These are phyloP conservation scores for Antitype chi DNA, from an alignment of 2,888 invertebrate genomes.

Conservation along the genomic window DNA sequence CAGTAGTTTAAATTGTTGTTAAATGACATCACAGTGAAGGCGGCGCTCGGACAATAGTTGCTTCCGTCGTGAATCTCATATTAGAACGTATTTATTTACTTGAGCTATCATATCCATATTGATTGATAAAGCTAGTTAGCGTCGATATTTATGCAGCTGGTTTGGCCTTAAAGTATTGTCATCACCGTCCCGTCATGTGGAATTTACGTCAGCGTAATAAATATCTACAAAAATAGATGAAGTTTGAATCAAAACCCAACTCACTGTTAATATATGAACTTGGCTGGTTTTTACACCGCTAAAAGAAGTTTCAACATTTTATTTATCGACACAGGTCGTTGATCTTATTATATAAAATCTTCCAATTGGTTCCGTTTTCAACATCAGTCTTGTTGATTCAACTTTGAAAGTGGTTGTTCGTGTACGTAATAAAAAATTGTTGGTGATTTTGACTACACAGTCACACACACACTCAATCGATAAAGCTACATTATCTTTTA, in stretches of 20 bases:
- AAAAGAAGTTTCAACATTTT: constrained; percentile 20
- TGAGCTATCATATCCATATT: constrained; percentile 17
- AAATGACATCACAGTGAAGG: constrained; percentile 38
- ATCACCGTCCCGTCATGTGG: neutral
- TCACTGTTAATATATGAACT: constrained; percentile 11
- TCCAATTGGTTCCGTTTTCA: constrained; percentile 47
- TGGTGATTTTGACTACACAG: constrained; percentile 12
- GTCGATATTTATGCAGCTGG: constrained; percentile 6
- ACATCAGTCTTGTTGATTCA: constrained; percentile 23
- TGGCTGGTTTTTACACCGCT: constrained; percentile 20
- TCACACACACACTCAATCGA: too few species aligned
- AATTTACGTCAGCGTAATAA: constrained; percentile 13
- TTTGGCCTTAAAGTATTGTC: neutral
- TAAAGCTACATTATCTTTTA: too few species aligned
- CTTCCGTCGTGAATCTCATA: constrained; percentile 34
- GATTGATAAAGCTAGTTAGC: constrained; percentile 30
- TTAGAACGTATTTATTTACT: constrained; percentile 46
- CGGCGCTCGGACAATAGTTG: constrained; percentile 25
- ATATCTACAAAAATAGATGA: constrained; percentile 18
- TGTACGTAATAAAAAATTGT: constrained; percentile 15
- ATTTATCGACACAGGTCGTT: constrained; percentile 38
- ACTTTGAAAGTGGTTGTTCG: constrained; percentile 39
- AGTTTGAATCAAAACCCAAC: constrained; percentile 1
- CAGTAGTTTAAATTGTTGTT: constrained; percentile 16
- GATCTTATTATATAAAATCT: constrained; percentile 55